phyloP scores from a whole-genome alignment of 2,888 invertebrate species.

The Campaea margaritaria region DNA sequence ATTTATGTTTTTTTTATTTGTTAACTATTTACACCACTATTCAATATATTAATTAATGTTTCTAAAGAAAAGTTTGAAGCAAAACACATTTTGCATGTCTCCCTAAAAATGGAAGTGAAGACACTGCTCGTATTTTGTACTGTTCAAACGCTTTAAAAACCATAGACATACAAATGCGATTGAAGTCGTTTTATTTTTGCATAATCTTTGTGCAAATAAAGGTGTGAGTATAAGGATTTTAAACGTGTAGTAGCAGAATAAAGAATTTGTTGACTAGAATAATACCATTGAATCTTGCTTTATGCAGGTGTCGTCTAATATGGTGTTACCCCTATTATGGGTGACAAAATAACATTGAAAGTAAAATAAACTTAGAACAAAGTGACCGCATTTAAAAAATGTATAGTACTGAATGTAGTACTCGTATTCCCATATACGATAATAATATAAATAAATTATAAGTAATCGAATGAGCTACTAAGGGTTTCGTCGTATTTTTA shows the following conservation, averaged over 20 bases:
- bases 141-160: conserved; percentile 18
- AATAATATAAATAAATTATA: no score
- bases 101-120: neutral
- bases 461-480: no score
- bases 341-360: conserved; percentile 10
- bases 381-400: neutral
- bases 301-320: conserved; percentile 12
- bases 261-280: conserved; percentile 26
- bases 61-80: no score
- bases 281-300: conserved; percentile 29
- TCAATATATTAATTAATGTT: no score
- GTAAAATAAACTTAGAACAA: conserved; percentile 2
- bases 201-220: conserved; percentile 20
- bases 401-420: neutral
- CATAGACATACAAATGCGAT: conserved; percentile 22
- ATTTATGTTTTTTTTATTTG: no score
- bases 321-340: conserved; percentile 15
- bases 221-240: conserved; percentile 6
- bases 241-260: conserved; percentile 12
- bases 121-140: conserved; percentile 2
- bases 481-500: no score
- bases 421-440: no score
- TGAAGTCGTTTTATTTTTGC: conserved; percentile 24
- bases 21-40: no score
- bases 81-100: no score